These are phyloP conservation scores for Stomorhina lunata DNA, from an alignment of 2,888 invertebrate genomes.

Conservation along the genomic window DNA sequence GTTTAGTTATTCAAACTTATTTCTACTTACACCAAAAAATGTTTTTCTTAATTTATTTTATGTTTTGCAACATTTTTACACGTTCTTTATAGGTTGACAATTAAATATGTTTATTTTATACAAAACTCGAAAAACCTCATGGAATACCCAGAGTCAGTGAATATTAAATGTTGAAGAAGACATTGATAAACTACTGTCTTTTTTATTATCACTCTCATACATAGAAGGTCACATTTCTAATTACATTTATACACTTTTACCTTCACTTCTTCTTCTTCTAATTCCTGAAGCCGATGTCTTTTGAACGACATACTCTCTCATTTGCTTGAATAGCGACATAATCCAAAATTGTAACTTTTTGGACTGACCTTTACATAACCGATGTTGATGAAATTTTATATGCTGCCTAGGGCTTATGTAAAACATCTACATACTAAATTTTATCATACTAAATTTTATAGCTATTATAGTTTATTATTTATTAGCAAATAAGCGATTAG, in stretches of 20 bases:
- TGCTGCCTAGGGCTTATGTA: no score
- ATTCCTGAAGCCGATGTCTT: no score
- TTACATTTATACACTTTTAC: background rate
- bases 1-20: background rate
- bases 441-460: no score
- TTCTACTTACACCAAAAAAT: background rate
- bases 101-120: constrained; percentile 23
- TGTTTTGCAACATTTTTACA: background rate
- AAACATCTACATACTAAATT: no score
- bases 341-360: no score
- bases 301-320: no score
- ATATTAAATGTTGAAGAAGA: constrained; percentile 9
- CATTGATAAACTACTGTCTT: constrained; percentile 43
- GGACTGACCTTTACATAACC: no score
- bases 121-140: constrained; percentile 13
- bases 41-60: background rate
- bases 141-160: background rate
- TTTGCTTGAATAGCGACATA: no score
- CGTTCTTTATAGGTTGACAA: constrained; percentile 42
- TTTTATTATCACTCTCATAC: background rate
- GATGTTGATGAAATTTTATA: no score
- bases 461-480: no score
- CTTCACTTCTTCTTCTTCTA: background rate
- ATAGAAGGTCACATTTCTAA: constrained; percentile 35
- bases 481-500: no score